Evolutionary conservation across 2,113 vertebrate genomes (phyloP).

Genomic region (Saguinus imperator): DNA sequence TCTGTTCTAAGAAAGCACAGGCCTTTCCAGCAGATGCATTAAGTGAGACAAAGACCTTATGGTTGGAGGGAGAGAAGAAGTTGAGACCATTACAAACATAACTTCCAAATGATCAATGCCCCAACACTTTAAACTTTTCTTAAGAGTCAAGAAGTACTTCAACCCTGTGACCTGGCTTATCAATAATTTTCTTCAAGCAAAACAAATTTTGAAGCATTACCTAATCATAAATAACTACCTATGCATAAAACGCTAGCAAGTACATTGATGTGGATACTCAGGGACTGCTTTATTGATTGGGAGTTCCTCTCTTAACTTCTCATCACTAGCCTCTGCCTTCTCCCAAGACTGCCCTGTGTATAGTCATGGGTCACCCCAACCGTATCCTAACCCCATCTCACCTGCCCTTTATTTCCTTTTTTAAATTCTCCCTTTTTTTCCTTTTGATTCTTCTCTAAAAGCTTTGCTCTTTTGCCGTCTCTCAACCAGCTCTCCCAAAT

Average conservation of each 20-base stretch:
- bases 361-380: not conserved
- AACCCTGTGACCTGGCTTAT: not conserved
- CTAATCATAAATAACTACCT: not conserved
- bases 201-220: not conserved
- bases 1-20: conserved; percentile 24
- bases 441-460: not conserved
- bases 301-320: not conserved
- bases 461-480: not conserved
- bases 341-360: not conserved
- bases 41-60: not conserved
- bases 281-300: rapidly evolving
- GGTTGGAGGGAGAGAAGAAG: not conserved
- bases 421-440: not conserved
- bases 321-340: not conserved
- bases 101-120: not conserved
- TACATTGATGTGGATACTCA: not conserved
- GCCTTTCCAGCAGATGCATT: not conserved
- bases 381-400: rapidly evolving
- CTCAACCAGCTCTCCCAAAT: not conserved
- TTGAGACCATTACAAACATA: not conserved
- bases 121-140: not conserved
- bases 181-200: not conserved
- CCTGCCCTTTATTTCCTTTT: not conserved
- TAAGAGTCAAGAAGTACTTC: conserved; percentile 1
- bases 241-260: not conserved